A percentile compares a stretch with the other conserved stretches of the same genome.
These are phyloP conservation scores for Myiozetetes cayanensis DNA, from an alignment of 2,113 vertebrate genomes.

Conservation along the genomic window DNA sequence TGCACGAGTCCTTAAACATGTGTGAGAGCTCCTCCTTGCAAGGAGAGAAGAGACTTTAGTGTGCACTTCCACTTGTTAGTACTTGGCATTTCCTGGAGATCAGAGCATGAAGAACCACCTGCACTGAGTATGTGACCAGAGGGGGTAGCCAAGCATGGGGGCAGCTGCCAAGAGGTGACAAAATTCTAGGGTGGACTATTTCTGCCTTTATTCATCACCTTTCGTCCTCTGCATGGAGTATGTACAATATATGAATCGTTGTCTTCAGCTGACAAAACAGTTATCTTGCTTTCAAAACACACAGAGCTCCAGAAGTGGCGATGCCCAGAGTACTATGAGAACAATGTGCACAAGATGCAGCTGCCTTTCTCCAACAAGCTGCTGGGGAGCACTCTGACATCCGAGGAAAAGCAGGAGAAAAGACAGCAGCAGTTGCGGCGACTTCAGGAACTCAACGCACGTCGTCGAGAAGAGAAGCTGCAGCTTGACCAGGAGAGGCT, in stretches of 20 bases:
- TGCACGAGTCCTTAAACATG: not conserved
- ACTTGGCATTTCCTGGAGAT: not conserved
- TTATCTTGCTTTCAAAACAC: not conserved
- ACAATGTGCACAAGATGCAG: constrained; percentile 93
- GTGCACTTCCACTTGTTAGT: not conserved
- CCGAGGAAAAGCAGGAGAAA: constrained; percentile 90
- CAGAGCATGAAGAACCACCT: not conserved
- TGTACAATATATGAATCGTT: accelerated
- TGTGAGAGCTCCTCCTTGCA: not conserved
- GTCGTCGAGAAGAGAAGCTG: constrained; percentile 90
- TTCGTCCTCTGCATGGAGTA: accelerated
- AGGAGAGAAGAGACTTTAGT: not conserved
- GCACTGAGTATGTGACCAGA: not conserved
- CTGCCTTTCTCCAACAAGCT: constrained; percentile 91
- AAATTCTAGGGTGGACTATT: not conserved
- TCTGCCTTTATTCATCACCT: not conserved
- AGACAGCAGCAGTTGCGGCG: constrained; percentile 90
- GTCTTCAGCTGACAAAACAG: not conserved
- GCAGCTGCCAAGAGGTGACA: not conserved
- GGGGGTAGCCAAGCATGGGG: not conserved
- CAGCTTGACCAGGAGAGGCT: constrained; percentile 93
- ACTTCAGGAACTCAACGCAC: constrained; percentile 91
- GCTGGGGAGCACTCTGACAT: constrained; percentile 80
- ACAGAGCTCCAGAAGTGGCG: constrained; percentile 92
- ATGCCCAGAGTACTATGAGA: constrained; percentile 90